Evolutionary conservation across 2,888 invertebrate genomes (phyloP), one percentile per base, ranked within the genome.

Genomic region (Macrosiphum euphorbiae): DNA sequence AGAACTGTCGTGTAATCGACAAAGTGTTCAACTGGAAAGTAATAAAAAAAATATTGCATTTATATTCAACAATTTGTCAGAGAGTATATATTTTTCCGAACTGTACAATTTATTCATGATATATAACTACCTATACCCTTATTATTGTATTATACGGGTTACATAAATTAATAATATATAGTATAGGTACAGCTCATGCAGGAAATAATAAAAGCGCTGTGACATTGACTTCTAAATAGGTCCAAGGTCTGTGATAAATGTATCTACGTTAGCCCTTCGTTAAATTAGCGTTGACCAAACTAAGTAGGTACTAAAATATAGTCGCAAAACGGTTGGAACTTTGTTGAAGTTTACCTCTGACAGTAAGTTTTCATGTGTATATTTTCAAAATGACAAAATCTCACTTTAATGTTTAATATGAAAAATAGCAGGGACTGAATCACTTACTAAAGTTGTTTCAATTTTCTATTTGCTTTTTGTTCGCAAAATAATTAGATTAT

Each of bases 1-100:
- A 90, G 41, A 26, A 92, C 85, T 26, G 88, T 88, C 67, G 84
- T 88, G 67, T 86, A 90, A 20, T 90, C 94, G 55, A 67, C 88
- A 8, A 78, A 41, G 35, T 47, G 67, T 67, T 92, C 93, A 24
- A 44, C 93, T 94, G 50, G 41, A 92, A 91, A 78, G 24, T 20
- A 20, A 58, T 58, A 89, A 58, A 1, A 35, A 35, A 20, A 35
- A 20, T 20, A 35, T 78, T 78, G 35, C 20, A 35, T 78, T 67
- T 78, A 35, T 78, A 35, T 78, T 78, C 20, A 35, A 78, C 20
- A 35, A 78, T 20, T 78, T 78, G 35, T 41, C 35, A 78, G 20
- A 35, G 16, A n/a, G n/a, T n/a, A 67, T 58, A 24, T 67, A 67
- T 67, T 67, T 67, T 67, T 13, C 67, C n/a, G 13, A 67, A 16